Evolutionary conservation across 2,888 invertebrate species (phyloP).

Genomic region (Athripsodes cinereus): DNA sequence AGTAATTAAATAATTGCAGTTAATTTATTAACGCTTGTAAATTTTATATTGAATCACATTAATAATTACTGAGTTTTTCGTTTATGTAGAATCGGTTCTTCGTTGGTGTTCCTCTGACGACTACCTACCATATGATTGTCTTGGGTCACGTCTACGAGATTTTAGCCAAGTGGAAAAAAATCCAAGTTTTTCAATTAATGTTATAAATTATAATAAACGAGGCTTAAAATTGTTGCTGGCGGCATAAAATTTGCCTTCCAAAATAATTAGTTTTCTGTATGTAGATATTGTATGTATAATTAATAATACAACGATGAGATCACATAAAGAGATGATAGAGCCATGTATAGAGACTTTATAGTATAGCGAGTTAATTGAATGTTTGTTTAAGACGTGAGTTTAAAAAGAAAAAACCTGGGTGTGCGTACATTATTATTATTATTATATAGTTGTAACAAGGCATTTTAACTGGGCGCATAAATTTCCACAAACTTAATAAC

Average conservation of each 20-base stretch:
- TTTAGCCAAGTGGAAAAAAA: background rate
- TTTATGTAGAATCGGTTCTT: background rate
- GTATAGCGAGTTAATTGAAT: background rate
- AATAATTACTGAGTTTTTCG: too few relatives aligned
- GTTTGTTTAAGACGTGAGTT: background rate
- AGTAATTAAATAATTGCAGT: too few relatives aligned
- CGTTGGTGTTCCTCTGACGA: background rate
- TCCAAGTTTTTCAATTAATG: background rate
- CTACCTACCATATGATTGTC: background rate
- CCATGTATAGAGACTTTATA: background rate
- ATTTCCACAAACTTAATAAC: background rate
- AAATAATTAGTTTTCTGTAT: background rate
- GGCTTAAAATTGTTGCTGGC: background rate
- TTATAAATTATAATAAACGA: background rate
- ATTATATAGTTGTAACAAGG: background rate
- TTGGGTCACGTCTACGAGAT: background rate
- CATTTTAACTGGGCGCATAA: background rate
- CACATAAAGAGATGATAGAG: background rate
- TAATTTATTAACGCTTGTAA: too few relatives aligned
- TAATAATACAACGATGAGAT: background rate
- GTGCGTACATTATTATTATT: too few relatives aligned
- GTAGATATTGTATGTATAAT: too few relatives aligned
- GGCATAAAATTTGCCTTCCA: background rate
- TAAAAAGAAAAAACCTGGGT: too few relatives aligned
- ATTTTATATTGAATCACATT: too few relatives aligned